Conservation (phyloP, 2,797 vertebrate species). For the Callimico goeldii region DNA sequence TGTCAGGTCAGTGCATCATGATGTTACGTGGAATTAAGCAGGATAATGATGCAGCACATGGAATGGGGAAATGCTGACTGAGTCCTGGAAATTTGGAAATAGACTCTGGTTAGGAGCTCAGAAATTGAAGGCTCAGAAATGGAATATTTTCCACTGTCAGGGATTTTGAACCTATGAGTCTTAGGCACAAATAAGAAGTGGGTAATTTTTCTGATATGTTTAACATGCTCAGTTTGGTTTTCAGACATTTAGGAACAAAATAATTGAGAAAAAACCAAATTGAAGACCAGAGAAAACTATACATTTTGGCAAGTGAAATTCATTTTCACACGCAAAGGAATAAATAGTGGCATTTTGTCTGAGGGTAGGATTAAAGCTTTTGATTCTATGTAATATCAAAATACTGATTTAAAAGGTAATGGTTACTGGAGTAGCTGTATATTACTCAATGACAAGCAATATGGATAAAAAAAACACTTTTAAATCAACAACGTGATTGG, state of each 20-base stretch:
- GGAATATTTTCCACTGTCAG: background rate
- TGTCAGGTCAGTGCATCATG: slow-evolving; percentile 52
- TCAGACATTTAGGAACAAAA: background rate
- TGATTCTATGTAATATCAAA: background rate
- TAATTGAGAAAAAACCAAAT: background rate
- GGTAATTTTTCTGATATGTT: background rate
- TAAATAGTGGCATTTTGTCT: background rate
- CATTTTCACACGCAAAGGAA: background rate
- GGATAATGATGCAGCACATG: slow-evolving; percentile 16
- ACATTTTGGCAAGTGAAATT: background rate
- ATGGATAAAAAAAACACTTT: background rate
- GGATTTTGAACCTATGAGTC: background rate
- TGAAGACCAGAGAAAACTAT: background rate
- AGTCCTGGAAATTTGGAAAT: slow-evolving; percentile 47
- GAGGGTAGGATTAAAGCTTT: background rate
- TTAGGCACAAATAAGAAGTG: background rate
- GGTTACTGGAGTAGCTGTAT: background rate
- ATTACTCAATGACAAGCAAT: background rate
- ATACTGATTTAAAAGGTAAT: background rate
- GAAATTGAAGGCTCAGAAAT: slow-evolving; percentile 33
- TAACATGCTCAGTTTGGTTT: background rate
- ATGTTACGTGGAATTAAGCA: slow-evolving; percentile 59
- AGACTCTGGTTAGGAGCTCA: slow-evolving; percentile 25
- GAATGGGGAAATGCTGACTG: slow-evolving; percentile 43
- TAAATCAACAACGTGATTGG: background rate